Evolutionary conservation across 2,797 vertebrate genomes (phyloP), one percentile per base, ranked within the genome.

Genomic region (Vultur gryphus): DNA sequence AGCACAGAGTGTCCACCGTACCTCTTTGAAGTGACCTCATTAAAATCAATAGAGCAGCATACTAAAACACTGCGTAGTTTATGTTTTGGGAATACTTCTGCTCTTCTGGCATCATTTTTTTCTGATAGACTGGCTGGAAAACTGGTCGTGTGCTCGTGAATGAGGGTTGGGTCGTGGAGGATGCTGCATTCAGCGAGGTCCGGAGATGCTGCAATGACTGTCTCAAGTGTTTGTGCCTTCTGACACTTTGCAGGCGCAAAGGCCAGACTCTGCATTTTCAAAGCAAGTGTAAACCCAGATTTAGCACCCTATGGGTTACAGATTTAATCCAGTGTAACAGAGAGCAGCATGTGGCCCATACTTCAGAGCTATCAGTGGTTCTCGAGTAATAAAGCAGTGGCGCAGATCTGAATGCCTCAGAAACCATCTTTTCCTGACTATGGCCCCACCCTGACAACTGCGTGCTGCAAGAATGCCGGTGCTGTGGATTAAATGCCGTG

Each of bases 211-310:
- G 87, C 93, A 55, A 31, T 33, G 84, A 5, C 85, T 65, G 29
- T 11, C 58, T 70, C 4, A 12, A 85, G 84, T 20, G 25, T 52
- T 90, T 48, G 55, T 3, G 16, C 48, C 84, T 84, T 78, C 73
- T 84, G 85, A 31, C 28, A 10, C 54, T 66, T 70, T 11, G 37
- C 65, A 93, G 58, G 52, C 78, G 44, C 66, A 79, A 54, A 59
- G 48, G 44, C 49, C 70, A 73, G 55, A 9, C 66, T 90, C 54
- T 72, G 51, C 80, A 76, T 91, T 93, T 96, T 55, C 83, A 89
- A 66, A 91, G 90, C 93, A 95, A 95, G 80, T 87, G 88, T 84
- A 95, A 95, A 95, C 55, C 93, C 91, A 95, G 91, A 96, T 95
- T 95, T 97, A 96, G 93, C 90, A 90, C 31, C 88, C 85, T 18